Evolutionary conservation across 2,113 vertebrate genomes (phyloP), one percentile per base, ranked within the genome.

Genomic region (Anseranas semipalmata): DNA sequence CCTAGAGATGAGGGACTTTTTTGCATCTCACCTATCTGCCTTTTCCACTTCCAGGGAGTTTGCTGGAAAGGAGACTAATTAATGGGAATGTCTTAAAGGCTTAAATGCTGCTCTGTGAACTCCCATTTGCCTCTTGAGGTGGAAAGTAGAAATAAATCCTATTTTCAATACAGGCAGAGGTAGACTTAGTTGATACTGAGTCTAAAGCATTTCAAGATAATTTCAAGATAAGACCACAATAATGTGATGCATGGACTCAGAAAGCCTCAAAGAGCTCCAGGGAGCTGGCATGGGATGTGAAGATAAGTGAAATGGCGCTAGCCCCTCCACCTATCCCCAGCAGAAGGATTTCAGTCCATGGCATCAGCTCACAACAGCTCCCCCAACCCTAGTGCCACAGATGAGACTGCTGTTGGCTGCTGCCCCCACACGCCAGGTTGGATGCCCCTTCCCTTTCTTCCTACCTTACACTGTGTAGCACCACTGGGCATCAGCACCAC

Each of bases 401-500:
- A 48, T 10, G 6, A 0, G 0, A 15, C 20, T 45, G 21, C 27
- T 6, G 0, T 56, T n/a, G 52, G n/a, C n/a, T n/a, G n/a, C n/a
- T n/a, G n/a, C 52, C 37, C 12, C 32, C 55, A 12, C 12, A 37
- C 25, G 5, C 14, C 8, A 17, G 46, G 18, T 7, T 68, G 75
- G 59, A 19, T 0, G 0, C 12, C 62, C 30, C 25, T 14, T 18
- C 73, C 45, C 16, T 32, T 39, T n/a, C 48, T 55, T 71, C 32
- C 80, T 27, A 33, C 70, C 53, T 37, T 2, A 10, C 1, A 3
- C 45, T 7, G 12, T 10, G 45, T 46, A 12, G 55, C 32, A 39
- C 87, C 55, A 56, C 17, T 0, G 3, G 30, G 14, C 17, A 18
- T 7, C 20, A 18, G 56, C 10, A 0, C 15, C 48, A 66, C 37